Base-by-base conservation (phyloP, 2,888 invertebrate species). In the Stenodema calcarata region DNA sequence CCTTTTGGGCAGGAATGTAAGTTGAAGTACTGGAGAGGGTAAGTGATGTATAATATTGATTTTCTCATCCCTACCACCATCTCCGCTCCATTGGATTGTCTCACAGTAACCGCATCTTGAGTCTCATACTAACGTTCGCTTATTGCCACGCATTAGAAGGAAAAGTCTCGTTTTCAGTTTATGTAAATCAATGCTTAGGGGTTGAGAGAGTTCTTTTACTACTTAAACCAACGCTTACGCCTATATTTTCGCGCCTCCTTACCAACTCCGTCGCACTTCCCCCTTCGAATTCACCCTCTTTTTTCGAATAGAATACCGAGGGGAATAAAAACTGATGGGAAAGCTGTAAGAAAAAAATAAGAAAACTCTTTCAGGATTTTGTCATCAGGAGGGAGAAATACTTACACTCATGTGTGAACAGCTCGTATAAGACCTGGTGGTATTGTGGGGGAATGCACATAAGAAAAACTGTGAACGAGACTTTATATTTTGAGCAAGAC, bases 161-260 rank as follows among this genome's bases (percentile, higher is more conserved):
- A 44, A 79, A 79, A 79, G 50, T 11, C 50, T 79, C 79, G 79
- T 79, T 50, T 79, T 47, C 79, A 50, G 47, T 79, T 79, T 79
- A 79, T 79, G 79, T 47, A 79, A 79, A 79, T 79, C 54, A 54
- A 54, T 18, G 54, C 54, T 18, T n/a, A 7, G 0, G n/a, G 28
- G 4, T 3, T 7, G 73, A 4, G 18, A 7, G 54, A n/a, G 54
- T 54, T 54, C 54, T 54, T 54, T 54, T 54, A 54, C 54, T 14
- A 54, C 54, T 54, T 54, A 18, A 54, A 54, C 54, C 54, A 54
- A 54, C 54, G 18, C 54, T 54, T 54, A 54, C 54, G 54, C 54
- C 54, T 54, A n/a, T 1, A 54, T n/a, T 54, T 54, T 54, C 54
- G 54, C 18, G 18, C 18, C 54, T 54, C 54, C 16, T 54, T n/a